Percentiles rank a stretch among this genome's conserved stretches.
These are phyloP conservation scores for Saguinus oedipus DNA, from an alignment of 2,797 vertebrate species.

Conservation along the genomic window DNA sequence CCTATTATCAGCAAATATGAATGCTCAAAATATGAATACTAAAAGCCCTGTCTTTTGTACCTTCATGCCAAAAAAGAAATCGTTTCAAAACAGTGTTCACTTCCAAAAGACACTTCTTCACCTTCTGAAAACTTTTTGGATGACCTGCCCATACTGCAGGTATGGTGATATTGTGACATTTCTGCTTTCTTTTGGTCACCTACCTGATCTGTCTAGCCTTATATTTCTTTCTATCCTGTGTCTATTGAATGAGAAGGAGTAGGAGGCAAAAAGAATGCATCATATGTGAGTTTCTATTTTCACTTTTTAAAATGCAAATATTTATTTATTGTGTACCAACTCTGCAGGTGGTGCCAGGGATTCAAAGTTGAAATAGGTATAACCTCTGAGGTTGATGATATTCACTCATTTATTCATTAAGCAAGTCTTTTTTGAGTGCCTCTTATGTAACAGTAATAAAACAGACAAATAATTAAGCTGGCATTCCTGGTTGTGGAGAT, in stretches of 20 bases:
- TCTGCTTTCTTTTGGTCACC: background rate
- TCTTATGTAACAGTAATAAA: background rate
- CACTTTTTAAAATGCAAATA: background rate
- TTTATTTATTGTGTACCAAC: background rate
- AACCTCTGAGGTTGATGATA: background rate
- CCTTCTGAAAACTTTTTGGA: background rate
- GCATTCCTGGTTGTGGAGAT: background rate
- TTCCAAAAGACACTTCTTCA: background rate
- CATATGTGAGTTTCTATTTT: background rate
- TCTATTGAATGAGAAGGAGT: background rate
- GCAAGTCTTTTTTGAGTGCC: background rate
- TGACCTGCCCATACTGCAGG: background rate
- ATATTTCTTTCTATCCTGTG: background rate
- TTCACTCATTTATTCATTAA: conserved; percentile 45
- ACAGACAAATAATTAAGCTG: background rate
- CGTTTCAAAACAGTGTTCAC: background rate
- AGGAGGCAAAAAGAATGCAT: background rate
- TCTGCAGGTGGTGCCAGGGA: background rate
- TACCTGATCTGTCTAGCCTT: background rate
- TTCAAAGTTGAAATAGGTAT: background rate
- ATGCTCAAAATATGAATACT: conserved; percentile 1
- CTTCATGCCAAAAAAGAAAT: background rate
- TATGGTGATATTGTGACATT: background rate
- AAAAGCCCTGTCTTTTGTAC: conserved; percentile 1
- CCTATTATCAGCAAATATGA: conserved; percentile 23